Evolutionary conservation across 2,888 invertebrate genomes (phyloP).

Genomic region (Apeira syringaria): DNA sequence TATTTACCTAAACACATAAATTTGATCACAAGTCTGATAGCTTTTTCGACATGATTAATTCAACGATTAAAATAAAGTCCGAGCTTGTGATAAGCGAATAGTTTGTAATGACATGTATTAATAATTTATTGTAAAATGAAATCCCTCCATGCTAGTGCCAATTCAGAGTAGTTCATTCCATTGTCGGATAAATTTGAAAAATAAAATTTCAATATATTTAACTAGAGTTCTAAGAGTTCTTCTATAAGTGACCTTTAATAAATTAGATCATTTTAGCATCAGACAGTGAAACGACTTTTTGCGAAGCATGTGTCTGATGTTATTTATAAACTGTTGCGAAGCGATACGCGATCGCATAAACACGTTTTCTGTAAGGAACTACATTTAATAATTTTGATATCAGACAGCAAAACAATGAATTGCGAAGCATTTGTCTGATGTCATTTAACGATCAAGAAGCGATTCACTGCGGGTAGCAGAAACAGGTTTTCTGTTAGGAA

Average conservation of each 20-base stretch:
- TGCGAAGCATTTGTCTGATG: constrained; percentile 2
- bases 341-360: too few relatives aligned
- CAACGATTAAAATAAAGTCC: constrained; percentile 15
- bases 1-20: constrained; percentile 2
- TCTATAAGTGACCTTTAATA: constrained; percentile 39
- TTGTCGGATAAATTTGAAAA: constrained; percentile 39
- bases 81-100: constrained; percentile 18
- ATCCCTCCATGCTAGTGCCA: constrained; percentile 79
- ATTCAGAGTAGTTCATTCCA: constrained; percentile 57
- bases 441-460: constrained; percentile 3
- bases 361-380: constrained; percentile 42
- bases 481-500: too few relatives aligned
- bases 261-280: constrained; percentile 15
- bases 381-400: constrained; percentile 15
- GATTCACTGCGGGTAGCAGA: neutral
- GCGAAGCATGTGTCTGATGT: constrained; percentile 2
- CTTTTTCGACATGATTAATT: neutral
- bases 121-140: constrained; percentile 21
- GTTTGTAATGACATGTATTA: constrained; percentile 12
- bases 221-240: constrained; percentile 39
- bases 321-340: constrained; percentile 16
- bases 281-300: neutral
- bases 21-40: constrained; percentile 17
- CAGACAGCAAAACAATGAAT: neutral
- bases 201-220: constrained; percentile 15